Conservation (phyloP, 2,113 vertebrate species). For the Dendrocopos noguchii region DNA sequence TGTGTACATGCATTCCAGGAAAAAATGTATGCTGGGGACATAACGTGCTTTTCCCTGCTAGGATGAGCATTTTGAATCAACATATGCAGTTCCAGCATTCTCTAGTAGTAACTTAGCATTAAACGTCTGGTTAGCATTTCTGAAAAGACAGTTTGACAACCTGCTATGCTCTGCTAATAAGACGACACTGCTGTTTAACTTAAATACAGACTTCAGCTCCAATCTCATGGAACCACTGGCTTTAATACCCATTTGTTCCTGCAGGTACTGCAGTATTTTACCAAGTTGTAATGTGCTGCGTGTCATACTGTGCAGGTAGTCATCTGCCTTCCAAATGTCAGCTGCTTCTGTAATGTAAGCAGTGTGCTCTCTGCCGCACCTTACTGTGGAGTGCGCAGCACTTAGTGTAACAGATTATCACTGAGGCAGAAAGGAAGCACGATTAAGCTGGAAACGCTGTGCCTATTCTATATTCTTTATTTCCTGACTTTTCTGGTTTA, state of each 20-base stretch:
- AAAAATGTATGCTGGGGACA: not conserved
- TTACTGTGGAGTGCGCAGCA: not conserved
- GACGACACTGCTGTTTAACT: conserved; percentile 21
- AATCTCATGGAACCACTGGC: not conserved
- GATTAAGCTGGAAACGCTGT: not conserved
- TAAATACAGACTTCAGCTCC: not conserved
- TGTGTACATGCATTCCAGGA: conserved; percentile 22
- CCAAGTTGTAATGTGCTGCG: not conserved
- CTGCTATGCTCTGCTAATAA: not conserved
- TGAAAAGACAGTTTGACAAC: conserved; percentile 46
- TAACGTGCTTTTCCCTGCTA: conserved; percentile 31
- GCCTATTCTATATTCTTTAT: not conserved
- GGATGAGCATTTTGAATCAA: conserved; percentile 50
- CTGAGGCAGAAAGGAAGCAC: conserved; percentile 13
- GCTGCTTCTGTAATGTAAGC: not conserved
- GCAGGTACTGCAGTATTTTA: not conserved
- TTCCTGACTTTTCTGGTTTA: not conserved
- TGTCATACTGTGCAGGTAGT: not conserved
- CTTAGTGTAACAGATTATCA: not conserved
- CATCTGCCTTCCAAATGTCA: not conserved
- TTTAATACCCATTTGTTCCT: not conserved
- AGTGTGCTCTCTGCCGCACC: not conserved
- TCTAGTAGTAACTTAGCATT: conserved; percentile 37
- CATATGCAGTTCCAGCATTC: conserved; percentile 27
- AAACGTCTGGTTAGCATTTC: conserved; percentile 55